These are phyloP conservation scores for Notoglanidium macrostoma DNA, from an alignment of 2,797 vertebrate genomes.

Conservation along the genomic window DNA sequence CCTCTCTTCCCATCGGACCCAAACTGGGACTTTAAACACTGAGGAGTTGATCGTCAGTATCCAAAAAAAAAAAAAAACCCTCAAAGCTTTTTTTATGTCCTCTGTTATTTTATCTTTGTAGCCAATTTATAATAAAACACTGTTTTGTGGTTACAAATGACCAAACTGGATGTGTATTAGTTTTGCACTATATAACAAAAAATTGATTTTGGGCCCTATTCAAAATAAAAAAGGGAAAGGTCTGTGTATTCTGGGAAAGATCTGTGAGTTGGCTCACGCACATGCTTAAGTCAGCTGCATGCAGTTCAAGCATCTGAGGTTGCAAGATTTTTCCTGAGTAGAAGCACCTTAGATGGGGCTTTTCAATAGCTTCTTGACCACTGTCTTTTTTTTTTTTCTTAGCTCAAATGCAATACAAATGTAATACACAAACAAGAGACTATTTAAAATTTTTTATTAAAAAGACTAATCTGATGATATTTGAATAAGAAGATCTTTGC, in stretches of 20 bases:
- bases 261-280: no score
- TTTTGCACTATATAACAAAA: background rate
- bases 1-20: background rate
- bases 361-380: no score
- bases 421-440: background rate
- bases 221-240: background rate
- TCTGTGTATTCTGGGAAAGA: background rate
- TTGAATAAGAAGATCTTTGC: no score
- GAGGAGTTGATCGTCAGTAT: background rate
- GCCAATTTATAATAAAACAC: background rate
- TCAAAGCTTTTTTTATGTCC: background rate
- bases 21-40: background rate
- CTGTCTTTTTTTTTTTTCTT: no score
- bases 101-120: background rate
- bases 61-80: background rate
- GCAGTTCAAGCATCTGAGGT: background rate
- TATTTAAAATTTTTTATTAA: background rate
- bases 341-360: no score
- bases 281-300: no score
- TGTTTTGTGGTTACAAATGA: background rate
- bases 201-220: background rate
- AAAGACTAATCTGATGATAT: no score
- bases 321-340: background rate
- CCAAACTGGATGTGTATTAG: background rate
- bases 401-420: no score